Evolutionary conservation across 2,888 invertebrate genomes (phyloP).

Genomic region (Agonopterix alstromeriana): DNA sequence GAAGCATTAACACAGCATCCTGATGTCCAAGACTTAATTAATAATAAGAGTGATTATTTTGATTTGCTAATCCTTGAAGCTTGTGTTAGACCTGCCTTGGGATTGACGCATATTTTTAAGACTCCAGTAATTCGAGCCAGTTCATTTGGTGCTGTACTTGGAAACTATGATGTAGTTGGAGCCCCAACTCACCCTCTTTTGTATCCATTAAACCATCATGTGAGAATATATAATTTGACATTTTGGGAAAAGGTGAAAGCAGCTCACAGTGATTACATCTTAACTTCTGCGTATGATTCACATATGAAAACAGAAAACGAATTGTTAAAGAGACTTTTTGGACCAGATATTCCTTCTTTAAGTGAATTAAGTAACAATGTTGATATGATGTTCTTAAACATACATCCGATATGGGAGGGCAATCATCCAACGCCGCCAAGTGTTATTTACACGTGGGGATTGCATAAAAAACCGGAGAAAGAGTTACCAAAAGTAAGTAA

Average conservation of each 20-base stretch:
- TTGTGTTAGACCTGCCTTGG: conserved; percentile 14
- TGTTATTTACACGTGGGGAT: conserved; percentile 45
- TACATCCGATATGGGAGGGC: conserved; percentile 24
- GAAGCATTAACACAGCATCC: conserved; percentile 15
- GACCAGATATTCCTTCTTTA: background rate
- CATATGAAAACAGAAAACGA: background rate
- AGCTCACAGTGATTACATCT: background rate
- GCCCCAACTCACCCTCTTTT: background rate
- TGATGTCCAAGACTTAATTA: conserved; percentile 21
- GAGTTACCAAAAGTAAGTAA: conserved; percentile 40
- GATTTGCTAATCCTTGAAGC: conserved; percentile 33
- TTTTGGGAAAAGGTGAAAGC: background rate
- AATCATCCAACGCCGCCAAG: conserved; percentile 29
- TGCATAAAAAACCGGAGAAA: conserved; percentile 39
- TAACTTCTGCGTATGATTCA: background rate
- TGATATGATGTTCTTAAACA: conserved; percentile 33
- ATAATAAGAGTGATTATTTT: conserved; percentile 18
- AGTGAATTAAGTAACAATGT: conserved; percentile 6
- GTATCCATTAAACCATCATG: conserved; percentile 21
- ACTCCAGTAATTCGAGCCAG: conserved; percentile 29
- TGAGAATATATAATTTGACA: background rate
- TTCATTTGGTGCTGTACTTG: conserved; percentile 16
- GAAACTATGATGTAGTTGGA: background rate
- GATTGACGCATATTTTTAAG: conserved; percentile 24
- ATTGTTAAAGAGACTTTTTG: conserved; percentile 1